Base-by-base conservation (phyloP, 1,140 invertebrate species). In the Stegodyphus dumicola region DNA sequence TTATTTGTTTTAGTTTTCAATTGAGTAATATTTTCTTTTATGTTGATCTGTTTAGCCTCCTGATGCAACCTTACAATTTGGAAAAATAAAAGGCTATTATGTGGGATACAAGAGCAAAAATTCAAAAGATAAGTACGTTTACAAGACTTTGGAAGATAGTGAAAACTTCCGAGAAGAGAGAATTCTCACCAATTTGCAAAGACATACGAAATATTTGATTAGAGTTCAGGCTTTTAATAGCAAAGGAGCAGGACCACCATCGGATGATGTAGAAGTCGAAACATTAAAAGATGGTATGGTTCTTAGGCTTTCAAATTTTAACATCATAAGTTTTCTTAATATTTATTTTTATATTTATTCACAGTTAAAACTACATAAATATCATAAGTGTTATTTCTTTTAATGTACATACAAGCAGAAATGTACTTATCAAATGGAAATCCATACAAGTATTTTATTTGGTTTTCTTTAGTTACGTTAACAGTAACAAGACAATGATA, bases 121-220 rank as follows among this genome's bases (percentile, higher is more conserved):
- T 54, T 90, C 90, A 51, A 88, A 87, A 0, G 89, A 90, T 17
- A 88, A 88, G 10, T 90, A 88, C 86, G 86, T 88, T 2, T 90
- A 89, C 78, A 87, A 89, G 70, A 89, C 89, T 18, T 49, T 90
- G 9, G 89, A 89, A 15, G 80, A 88, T 54, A 60, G 74, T n/a
- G 64, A 73, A 18, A 69, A 85, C n/a, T 80, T 85, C 13, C 53
- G 83, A 56, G 77, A 80, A 18, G 88, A 90, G 75, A 88, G 88
- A 52, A 90, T 89, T 33, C 78, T 93, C 11, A 89, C 90, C 75
- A 90, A 95, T 69, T 91, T 99, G 49, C 95, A 97, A 90, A 98
- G 98, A 90, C 90, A 85, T 74, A 92, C 91, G 1, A 89, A 90
- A 77, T 92, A 92, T 86, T 84, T 88, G 1, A 89, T 92, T 13